A percentile compares a stretch with the other conserved stretches of the same genome.
Evolutionary conservation across 2,888 invertebrate genomes (phyloP).

Genomic region (Drosophila maculinotata): DNA sequence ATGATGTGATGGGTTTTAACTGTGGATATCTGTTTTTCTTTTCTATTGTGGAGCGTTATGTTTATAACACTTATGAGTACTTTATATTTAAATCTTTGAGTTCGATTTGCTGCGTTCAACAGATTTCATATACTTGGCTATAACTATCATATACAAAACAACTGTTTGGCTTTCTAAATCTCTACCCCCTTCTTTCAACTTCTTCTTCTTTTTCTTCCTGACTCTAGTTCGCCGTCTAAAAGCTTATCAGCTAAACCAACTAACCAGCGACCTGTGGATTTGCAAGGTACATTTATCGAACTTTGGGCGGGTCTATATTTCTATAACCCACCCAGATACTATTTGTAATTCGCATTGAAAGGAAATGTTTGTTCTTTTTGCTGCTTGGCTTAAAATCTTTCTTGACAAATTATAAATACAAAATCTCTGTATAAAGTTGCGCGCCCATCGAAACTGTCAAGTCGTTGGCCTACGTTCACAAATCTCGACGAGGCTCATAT

Average conservation of each 20-base stretch:
- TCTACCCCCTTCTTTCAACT: not conserved
- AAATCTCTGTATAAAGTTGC: constrained; percentile 53
- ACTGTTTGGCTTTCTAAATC: constrained; percentile 27
- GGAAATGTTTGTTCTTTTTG: not conserved
- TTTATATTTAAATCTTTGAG: constrained; percentile 24
- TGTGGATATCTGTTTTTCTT: constrained; percentile 27
- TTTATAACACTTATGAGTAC: constrained; percentile 31
- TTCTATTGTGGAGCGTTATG: constrained; percentile 22
- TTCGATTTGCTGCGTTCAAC: constrained; percentile 29
- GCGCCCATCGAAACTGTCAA: constrained; percentile 39
- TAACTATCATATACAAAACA: constrained; percentile 47
- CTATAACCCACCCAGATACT: constrained; percentile 11
- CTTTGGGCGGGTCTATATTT: not conserved
- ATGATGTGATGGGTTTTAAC: constrained; percentile 27
- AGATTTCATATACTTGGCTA: constrained; percentile 48
- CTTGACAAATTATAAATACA: constrained; percentile 23
- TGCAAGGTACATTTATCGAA: constrained; percentile 56
- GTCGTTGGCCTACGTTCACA: constrained; percentile 38
- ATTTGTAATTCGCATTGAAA: constrained; percentile 24
- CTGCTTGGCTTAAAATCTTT: constrained; percentile 13
- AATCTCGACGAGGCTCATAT: constrained; percentile 51
- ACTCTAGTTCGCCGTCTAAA: constrained; percentile 8
- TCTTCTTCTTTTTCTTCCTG: constrained; percentile 1
- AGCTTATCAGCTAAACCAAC: constrained; percentile 38
- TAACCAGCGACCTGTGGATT: constrained; percentile 47